A percentile compares a stretch with the other conserved stretches of the same genome.
Conservation (phyloP, 2,797 vertebrate species). For the Argentina silus region DNA sequence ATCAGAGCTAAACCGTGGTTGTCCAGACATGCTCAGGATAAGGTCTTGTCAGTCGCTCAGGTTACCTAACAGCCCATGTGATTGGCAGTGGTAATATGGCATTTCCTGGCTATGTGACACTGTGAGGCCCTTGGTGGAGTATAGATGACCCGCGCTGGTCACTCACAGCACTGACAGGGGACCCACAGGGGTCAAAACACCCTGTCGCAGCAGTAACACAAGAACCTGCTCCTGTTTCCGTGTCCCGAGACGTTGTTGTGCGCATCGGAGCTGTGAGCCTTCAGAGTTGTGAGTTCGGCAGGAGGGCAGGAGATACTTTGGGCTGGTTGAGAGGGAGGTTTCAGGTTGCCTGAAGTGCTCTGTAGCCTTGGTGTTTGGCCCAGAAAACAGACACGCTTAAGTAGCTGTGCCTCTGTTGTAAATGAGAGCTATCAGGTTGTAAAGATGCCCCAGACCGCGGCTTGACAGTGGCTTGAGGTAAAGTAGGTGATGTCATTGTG, state of each 20-base stretch:
- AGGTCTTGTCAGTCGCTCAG: constrained; percentile 41
- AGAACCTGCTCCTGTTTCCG: constrained; percentile 60
- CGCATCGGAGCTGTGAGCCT: constrained; percentile 20
- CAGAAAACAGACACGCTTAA: constrained; percentile 37
- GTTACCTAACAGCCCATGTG: constrained; percentile 47
- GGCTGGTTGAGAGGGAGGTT: constrained; percentile 37
- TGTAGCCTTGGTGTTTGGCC: constrained; percentile 28
- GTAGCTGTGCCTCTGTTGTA: constrained; percentile 12
- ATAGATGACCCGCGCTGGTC: constrained; percentile 67
- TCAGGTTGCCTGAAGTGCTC: constrained; percentile 48
- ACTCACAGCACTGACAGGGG: constrained; percentile 60
- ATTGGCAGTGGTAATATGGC: constrained; percentile 65
- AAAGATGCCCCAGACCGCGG: constrained; percentile 3
- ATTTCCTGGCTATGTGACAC: constrained; percentile 71
- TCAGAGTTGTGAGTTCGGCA: constrained; percentile 36
- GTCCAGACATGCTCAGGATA: constrained; percentile 27
- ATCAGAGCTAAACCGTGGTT: constrained; percentile 24
- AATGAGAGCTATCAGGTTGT: constrained; percentile 26
- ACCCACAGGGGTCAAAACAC: constrained; percentile 51
- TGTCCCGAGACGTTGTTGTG: constrained; percentile 42
- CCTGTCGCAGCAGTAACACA: constrained; percentile 57
- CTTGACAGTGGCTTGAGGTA: constrained; percentile 4
- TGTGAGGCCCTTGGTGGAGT: constrained; percentile 54
- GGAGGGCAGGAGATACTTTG: constrained; percentile 43
- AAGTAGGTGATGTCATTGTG: constrained; percentile 20